Base-by-base conservation (phyloP, 2,888 invertebrate genomes). In the Lasioglossum figueresi region DNA sequence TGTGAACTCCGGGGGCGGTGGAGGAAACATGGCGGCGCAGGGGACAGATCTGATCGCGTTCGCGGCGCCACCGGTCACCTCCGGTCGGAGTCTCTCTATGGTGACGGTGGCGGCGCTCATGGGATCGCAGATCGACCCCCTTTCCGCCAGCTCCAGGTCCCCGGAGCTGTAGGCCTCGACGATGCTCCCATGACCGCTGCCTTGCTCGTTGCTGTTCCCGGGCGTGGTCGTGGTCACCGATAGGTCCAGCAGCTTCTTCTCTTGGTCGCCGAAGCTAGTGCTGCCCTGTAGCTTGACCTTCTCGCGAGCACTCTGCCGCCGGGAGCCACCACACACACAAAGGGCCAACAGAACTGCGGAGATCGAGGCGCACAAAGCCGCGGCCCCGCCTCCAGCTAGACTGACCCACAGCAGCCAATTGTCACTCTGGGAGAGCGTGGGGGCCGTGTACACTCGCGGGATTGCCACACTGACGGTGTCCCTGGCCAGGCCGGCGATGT, bases 231-330 rank as follows among this genome's bases (percentile, higher is more conserved):
- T 97, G 23, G 97, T 97, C 59, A 97, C 97, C 89, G 98, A 98
- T 31, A 98, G 97, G 91, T 98, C 98, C 86, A 98, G 95, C 82
- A 98, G 95, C 93, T 98, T 98, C 95, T 98, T 98, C 93, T 98
- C 98, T 95, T 98, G 98, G 92, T 98, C 98, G 74, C 97, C 98
- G 93, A 98, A 98, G 93, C 98, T 98, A 1, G 97, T 96, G 94
- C 97, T 97, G 72, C 97, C 97, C 92, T 98, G 98, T 81, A 97
- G 96, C 68, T 97, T 97, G 88, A 97, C 96, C 92, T 96, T 96
- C 79, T 96, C 96, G 74, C 96, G 95, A 1, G 96, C 95, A 16
- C 95, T 94, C 34, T 93, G 94, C 81, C 96, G 95, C 4, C 96
- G 95, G 1, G 96, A 95, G 93, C 90, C 94, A 95, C 95, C 95